Percentiles rank a stretch among this genome's conserved stretches.
Conservation (phyloP, 2,113 vertebrate genomes). For the Noturus placidus region DNA sequence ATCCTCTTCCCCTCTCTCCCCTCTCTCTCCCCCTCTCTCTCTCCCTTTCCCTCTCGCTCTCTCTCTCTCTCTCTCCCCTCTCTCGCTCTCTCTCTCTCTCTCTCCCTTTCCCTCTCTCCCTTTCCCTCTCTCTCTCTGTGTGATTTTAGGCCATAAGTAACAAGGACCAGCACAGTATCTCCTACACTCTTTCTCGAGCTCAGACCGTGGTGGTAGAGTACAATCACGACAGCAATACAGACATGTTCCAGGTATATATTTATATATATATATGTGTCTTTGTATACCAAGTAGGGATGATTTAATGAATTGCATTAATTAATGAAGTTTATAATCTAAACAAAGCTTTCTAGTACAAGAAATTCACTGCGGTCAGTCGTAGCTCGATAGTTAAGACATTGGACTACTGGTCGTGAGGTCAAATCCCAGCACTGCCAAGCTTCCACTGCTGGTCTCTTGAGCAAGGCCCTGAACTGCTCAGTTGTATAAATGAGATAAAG, state of each 20-base stretch:
- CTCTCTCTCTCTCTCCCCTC: background rate
- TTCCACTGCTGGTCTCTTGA: no score
- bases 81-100: no score
- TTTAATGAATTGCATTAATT: background rate
- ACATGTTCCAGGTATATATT: constrained; percentile 87
- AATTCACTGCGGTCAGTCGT: no score
- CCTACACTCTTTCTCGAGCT: constrained; percentile 92
- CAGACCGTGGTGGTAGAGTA: constrained; percentile 99
- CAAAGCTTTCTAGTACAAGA: background rate
- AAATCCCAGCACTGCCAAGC: no score
- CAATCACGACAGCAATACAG: constrained; percentile 94
- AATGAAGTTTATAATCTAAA: background rate
- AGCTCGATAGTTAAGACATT: no score
- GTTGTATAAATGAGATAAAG: no score
- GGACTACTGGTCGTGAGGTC: no score
- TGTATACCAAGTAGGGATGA: background rate
- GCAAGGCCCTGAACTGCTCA: no score
- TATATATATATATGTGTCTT: no score
- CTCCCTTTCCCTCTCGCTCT: background rate
- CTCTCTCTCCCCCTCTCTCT: background rate
- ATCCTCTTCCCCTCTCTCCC: background rate
- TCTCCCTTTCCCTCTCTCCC: background rate
- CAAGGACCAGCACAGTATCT: constrained; percentile 99
- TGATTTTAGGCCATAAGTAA: constrained; percentile 91
- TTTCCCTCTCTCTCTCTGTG: background rate